Evolutionary conservation across 2,797 vertebrate species (phyloP), one percentile per base, ranked within the genome.

Genomic region (Pteronotus mesoamericanus): DNA sequence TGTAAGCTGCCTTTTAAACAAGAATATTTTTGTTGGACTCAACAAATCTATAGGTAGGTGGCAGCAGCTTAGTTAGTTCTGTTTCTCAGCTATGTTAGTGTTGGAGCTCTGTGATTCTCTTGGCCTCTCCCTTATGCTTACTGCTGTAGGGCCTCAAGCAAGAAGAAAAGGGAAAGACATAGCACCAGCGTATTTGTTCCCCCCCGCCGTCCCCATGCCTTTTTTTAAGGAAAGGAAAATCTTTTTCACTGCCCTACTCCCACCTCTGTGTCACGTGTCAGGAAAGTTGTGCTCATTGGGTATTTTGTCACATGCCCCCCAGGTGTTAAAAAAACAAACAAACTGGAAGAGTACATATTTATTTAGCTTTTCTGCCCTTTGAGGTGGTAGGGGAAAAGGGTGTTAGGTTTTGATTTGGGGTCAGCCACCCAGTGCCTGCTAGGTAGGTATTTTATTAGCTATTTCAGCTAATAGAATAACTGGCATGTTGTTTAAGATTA

Each of bases 401-500:
- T 59, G 16, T 78, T 26, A 26, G 51, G 71, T 82, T 44, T 69
- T n/a, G 46, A 69, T 89, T 68, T 84, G 71, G 71, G 51, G 59
- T 77, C 69, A 69, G 39, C 34, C n/a, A 77, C 59, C 48, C 26
- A 51, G 5, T 61, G 12, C 86, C 42, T 79, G 32, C 72, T 86
- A 53, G 26, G 85, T 69, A 69, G 51, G 34, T 78, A 57, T 89
- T 94, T 66, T 72, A 89, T 94, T 79, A 90, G 42, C 61, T 94
- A 18, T 12, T 87, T 53, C n/a, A 68, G 39, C 78, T 68, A 75
- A 68, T 75, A 66, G 85, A 66, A 68, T 83, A 77, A 69, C 22
- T 42, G 34, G 53, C 39, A 59, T 39, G 9, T 34, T 64, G 42
- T 61, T 64, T 71, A 37, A 72, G 44, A 86, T 86, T 79, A 55